These are phyloP conservation scores for Epicampocera succincta DNA, from an alignment of 2,888 invertebrate genomes.

Conservation along the genomic window DNA sequence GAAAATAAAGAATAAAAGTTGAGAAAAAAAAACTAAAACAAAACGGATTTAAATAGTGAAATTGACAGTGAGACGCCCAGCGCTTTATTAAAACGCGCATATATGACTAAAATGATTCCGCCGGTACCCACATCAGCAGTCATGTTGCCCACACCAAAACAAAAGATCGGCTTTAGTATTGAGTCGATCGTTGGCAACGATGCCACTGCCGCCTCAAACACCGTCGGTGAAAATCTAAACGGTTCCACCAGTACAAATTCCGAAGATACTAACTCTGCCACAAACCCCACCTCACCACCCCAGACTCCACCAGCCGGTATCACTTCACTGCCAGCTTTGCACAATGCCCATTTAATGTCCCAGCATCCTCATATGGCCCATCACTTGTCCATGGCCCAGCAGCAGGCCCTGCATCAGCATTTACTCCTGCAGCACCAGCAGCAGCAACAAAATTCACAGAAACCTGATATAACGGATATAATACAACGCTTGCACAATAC, in stretches of 20 bases:
- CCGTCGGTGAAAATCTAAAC: constrained; percentile 69
- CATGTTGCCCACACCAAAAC: constrained; percentile 93
- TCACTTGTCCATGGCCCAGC: constrained; percentile 76
- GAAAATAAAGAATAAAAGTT: background rate
- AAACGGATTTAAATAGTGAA: constrained; percentile 51
- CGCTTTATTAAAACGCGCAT: constrained; percentile 75
- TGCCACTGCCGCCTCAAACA: constrained; percentile 71
- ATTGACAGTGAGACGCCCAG: constrained; percentile 36
- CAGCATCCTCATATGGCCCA: constrained; percentile 73
- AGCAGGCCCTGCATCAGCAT: constrained; percentile 78
- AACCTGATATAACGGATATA: constrained; percentile 80
- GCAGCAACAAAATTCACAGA: constrained; percentile 71
- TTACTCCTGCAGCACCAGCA: constrained; percentile 74
- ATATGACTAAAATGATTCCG: constrained; percentile 91
- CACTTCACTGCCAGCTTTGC: constrained; percentile 65
- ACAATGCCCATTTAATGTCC: constrained; percentile 71
- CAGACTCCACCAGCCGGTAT: constrained; percentile 76
- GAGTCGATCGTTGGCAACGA: constrained; percentile 94
- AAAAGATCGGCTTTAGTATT: constrained; percentile 97
- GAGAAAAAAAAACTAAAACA: constrained; percentile 40
- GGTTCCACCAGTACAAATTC: constrained; percentile 69
- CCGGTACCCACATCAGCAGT: constrained; percentile 96
- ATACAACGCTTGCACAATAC: constrained; percentile 79
- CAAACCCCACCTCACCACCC: constrained; percentile 76
- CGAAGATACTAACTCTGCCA: constrained; percentile 58